Base-by-base conservation (phyloP, 2,797 vertebrate genomes). In the Oophaga sylvatica region DNA sequence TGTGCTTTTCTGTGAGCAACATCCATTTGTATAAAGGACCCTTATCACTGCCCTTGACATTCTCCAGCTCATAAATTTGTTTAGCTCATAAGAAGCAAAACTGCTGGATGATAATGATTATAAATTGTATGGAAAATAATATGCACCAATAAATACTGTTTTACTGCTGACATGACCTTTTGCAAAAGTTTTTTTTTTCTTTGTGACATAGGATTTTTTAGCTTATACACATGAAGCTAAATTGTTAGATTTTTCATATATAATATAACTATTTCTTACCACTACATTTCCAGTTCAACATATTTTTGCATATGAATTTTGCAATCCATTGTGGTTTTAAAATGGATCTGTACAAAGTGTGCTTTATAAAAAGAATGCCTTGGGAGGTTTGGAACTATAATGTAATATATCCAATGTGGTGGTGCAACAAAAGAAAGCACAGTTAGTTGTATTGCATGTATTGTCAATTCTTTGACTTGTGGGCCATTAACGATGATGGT, bases 401-500 rank as follows among this genome's bases (percentile, higher is more conserved):
- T 75, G 41, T 22, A 48, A 75, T 35, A 45, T 48, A 48, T 75
- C 35, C 11, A 48, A 8, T 75, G 41, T 48, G 11, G 9, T 75
- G 17, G 17, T 11, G 19, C 17, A 75, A 22, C 17, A 48, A 20
- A 45, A 48, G 35, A 48, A 75, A 48, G 26, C 8, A 22, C 12
- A 7, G 77, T 48, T 73, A 13, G 65, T 48, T 73, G 60, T 62
- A 60, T 63, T 80, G 65, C 29, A 68, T 63, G 63, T 71, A 26
- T 71, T 86, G 78, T 81, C 85, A 76, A 59, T 45, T 31, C 19
- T 65, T 76, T 81, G 56, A 81, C 75, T 81, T 87, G 31, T 80
- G 65, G 35, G 48, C 60, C 80, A 82, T 71, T 87, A 76, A 87
- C 67, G 68, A 76, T 87, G 80, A 87, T 87, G 83, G 68, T 65